phyloP scores from a whole-genome alignment of 30 jellyfish, hydroid and myxozoan genomes.

The Cassiopea xamachana region DNA sequence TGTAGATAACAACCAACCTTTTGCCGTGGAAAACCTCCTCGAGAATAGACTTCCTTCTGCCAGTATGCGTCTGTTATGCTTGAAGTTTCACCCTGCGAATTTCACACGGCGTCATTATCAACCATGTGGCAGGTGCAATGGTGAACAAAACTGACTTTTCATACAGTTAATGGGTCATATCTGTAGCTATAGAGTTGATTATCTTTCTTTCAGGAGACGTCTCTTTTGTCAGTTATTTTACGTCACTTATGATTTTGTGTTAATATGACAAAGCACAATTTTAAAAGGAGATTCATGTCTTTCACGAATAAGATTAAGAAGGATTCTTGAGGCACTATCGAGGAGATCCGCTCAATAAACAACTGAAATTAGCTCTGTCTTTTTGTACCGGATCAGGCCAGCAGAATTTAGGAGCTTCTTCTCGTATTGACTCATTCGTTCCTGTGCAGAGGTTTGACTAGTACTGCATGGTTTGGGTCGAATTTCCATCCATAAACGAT shows the following conservation, averaged over 20 bases:
- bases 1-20: background rate
- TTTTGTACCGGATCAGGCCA: background rate
- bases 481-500: too few species aligned
- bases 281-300: background rate
- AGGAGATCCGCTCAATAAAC: conserved; percentile 6
- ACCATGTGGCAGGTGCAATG: background rate
- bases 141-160: background rate
- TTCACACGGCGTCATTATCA: background rate
- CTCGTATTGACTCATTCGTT: background rate
- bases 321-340: background rate
- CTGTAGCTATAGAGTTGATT: background rate
- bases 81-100: background rate
- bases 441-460: too few species aligned
- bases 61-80: background rate
- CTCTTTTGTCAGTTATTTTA: background rate
- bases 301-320: background rate
- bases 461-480: too few species aligned
- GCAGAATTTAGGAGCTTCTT: background rate
- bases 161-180: background rate
- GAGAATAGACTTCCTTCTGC: background rate
- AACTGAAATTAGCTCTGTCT: background rate
- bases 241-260: background rate
- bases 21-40: background rate
- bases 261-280: background rate
- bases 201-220: background rate